Evolutionary conservation across 2,888 invertebrate genomes (phyloP), one percentile per base, ranked within the genome.

Genomic region (Leptinotarsa juncta): DNA sequence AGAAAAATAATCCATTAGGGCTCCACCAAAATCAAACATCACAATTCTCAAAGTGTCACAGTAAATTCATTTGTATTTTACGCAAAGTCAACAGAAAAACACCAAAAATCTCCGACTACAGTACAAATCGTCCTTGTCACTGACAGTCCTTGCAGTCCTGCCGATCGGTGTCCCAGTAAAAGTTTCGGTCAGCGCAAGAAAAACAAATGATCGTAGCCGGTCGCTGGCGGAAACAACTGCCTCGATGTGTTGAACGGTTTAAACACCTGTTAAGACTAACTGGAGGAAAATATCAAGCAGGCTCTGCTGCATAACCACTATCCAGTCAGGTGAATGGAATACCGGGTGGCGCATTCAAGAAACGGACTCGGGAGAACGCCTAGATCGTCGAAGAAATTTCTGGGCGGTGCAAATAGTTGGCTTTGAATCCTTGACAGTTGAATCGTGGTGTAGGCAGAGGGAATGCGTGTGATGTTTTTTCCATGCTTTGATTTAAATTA

Each of bases 261-360:
- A 77, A 79, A 79, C 78, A 79, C 78, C 78, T 79, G 78, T 79
- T 74, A 69, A 74, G 69, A 79, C 78, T 79, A 75, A 78, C 70
- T 70, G 67, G 71, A 73, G 72, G 76, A 76, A 68, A 62, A 73
- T 71, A 70, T 76, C 67, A 73, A 73, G 71, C 72, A 62, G 73
- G 76, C 76, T 73, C 48, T 23, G 76, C 71, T 70, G 76, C 77
- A 74, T 73, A 72, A 77, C 73, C 77, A 73, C 76, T 67, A 71
- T 76, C 73, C 69, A 74, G 78, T 77, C 78, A 77, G 77, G 78
- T 79, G 78, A 79, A 77, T 77, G 78, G 78, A 51, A 67, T 67
- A 67, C 67, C 67, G 67, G 67, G 67, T 67, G 67, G 51, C 26
- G 26, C 26, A 67, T 62, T 57, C 57, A 15, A 20, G 26, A 20